phyloP scores from a whole-genome alignment of 2,888 invertebrate species.

The Taphrorychus bicolor region DNA sequence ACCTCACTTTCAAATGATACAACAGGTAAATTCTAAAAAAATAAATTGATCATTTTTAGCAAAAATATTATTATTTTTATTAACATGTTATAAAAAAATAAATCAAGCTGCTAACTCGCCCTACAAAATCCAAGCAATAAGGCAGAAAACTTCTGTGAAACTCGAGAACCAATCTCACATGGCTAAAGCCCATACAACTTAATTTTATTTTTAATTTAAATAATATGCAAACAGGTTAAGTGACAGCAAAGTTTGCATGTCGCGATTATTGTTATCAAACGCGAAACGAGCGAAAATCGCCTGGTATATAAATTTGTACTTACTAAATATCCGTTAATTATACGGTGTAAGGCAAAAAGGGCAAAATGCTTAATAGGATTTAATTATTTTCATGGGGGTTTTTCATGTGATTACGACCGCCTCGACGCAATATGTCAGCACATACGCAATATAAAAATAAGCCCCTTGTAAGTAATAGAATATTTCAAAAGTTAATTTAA shows the following conservation, averaged over 20 bases:
- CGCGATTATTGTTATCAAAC: constrained; percentile 24
- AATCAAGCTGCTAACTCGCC: too few species aligned
- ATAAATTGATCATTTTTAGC: too few species aligned
- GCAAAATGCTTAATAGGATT: constrained; percentile 21
- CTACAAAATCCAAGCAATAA: too few species aligned
- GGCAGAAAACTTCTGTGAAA: neutral
- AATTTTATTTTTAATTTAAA: constrained; percentile 55
- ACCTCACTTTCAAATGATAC: too few species aligned
- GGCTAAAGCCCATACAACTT: constrained; percentile 50
- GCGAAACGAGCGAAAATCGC: constrained; percentile 26
- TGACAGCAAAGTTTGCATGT: constrained; percentile 38
- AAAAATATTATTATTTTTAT: too few species aligned
- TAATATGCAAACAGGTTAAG: constrained; percentile 52
- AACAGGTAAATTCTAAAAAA: too few species aligned
- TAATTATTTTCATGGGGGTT: constrained; percentile 10
- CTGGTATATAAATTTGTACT: constrained; percentile 34
- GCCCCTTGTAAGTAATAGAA: too few species aligned
- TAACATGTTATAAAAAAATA: too few species aligned
- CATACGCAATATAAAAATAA: neutral
- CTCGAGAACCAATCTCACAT: constrained; percentile 31
- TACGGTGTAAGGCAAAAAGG: constrained; percentile 13
- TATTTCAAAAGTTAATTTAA: neutral
- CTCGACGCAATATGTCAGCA: constrained; percentile 5
- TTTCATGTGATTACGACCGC: neutral
- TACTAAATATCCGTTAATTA: constrained; percentile 33